Evolutionary conservation across 2,888 invertebrate species (phyloP).

Genomic region (Junonia oenone): DNA sequence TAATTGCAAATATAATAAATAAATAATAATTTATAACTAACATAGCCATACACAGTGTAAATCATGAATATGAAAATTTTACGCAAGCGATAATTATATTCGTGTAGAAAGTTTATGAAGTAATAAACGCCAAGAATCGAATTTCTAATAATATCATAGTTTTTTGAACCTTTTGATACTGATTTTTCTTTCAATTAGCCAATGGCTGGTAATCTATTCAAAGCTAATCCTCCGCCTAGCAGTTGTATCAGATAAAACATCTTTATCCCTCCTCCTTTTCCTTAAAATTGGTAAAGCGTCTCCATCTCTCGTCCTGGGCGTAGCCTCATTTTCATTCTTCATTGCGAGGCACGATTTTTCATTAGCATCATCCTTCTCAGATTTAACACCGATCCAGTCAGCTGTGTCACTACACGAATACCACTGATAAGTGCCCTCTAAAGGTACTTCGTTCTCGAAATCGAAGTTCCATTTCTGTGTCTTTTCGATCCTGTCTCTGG

Average conservation of each 20-base stretch:
- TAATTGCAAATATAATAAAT: neutral
- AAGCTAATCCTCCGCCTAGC: slow-evolving; percentile 48
- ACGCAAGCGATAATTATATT: no score
- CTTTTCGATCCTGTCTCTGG: slow-evolving; percentile 43
- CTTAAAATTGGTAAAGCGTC: slow-evolving; percentile 32
- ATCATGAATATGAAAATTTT: no score
- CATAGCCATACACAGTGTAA: no score
- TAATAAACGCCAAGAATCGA: no score
- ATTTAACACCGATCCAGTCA: slow-evolving; percentile 41
- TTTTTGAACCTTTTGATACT: no score
- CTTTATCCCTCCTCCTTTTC: slow-evolving; percentile 27
- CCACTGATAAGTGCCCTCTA: slow-evolving; percentile 73
- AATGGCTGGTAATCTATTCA: no score
- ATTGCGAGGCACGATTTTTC: slow-evolving; percentile 30
- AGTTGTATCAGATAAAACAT: slow-evolving; percentile 29
- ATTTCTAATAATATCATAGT: neutral
- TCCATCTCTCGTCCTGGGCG: slow-evolving; percentile 41
- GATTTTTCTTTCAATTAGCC: no score
- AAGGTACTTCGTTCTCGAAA: slow-evolving; percentile 65
- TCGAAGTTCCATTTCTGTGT: slow-evolving; percentile 78
- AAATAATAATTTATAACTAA: no score
- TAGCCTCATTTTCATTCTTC: slow-evolving; percentile 43
- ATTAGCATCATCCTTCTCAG: slow-evolving; percentile 23
- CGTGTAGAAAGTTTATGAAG: no score
- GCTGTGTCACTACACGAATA: slow-evolving; percentile 32